These are phyloP conservation scores for Bombylius discolor DNA, from an alignment of 2,888 invertebrate species.

Conservation along the genomic window DNA sequence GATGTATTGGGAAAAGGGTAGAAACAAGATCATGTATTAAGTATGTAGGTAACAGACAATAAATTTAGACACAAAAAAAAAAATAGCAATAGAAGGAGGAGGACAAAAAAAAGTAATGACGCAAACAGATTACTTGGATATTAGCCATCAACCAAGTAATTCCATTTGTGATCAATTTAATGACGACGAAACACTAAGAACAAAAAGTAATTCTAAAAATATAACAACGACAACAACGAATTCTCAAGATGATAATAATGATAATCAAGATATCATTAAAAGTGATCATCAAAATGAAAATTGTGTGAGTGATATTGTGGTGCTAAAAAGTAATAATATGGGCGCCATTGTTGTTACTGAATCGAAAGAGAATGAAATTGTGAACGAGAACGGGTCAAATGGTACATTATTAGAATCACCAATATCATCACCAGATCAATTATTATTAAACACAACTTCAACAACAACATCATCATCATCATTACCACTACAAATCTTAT, in stretches of 20 bases:
- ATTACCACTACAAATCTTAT: not conserved
- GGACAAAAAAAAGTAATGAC: conserved; percentile 8
- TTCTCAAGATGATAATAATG: not conserved
- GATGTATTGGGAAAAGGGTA: too few species aligned
- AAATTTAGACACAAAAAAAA: not conserved
- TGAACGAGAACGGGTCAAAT: not conserved
- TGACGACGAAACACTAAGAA: conserved; percentile 11
- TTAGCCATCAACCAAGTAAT: conserved; percentile 10
- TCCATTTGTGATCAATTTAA: conserved; percentile 8
- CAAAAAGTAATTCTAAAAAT: not conserved
- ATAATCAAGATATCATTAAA: not conserved
- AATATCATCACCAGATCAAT: not conserved
- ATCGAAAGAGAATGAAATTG: not conserved
- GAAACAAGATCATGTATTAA: too few species aligned
- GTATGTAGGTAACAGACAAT: too few species aligned
- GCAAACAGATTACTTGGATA: conserved; percentile 12
- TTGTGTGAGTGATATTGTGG: not conserved
- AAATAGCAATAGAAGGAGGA: not conserved
- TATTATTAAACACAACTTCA: not conserved
- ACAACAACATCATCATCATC: not conserved
- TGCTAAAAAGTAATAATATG: not conserved
- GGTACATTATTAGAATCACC: too few species aligned
- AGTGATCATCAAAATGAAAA: not conserved
- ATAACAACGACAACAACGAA: not conserved
- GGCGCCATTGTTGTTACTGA: not conserved